phyloP scores from a whole-genome alignment of 2,797 vertebrate species.

The Ispidina picta region DNA sequence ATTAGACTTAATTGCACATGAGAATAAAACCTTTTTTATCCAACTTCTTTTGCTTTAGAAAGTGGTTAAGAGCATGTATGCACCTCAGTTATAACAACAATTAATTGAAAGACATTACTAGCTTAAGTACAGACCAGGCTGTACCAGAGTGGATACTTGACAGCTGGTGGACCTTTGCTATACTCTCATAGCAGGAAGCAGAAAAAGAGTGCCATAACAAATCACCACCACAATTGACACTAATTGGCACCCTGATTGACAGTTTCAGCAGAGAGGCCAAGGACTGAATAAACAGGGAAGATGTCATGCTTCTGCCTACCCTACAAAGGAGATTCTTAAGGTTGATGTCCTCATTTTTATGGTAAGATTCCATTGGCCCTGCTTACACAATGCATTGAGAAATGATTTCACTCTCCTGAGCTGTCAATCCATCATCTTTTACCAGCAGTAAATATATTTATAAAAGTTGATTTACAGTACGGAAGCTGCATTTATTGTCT shows the following conservation, averaged over 20 bases:
- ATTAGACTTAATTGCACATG: not conserved
- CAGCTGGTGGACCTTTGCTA: not conserved
- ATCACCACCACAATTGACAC: not conserved
- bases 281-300: constrained; percentile 1
- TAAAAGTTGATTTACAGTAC: constrained; percentile 5
- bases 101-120: not conserved
- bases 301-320: not conserved
- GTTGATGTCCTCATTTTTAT: not conserved
- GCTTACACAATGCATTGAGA: not conserved
- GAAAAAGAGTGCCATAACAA: not conserved
- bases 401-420: constrained; percentile 4
- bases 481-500: not conserved
- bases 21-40: not conserved
- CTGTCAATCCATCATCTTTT: constrained; percentile 24
- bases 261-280: not conserved
- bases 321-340: not conserved
- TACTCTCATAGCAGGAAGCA: not conserved
- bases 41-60: not conserved
- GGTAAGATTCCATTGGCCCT: not conserved
- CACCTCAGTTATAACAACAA: not conserved
- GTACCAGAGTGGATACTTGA: not conserved
- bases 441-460: constrained; percentile 47
- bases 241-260: constrained; percentile 36
- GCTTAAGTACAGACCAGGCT: not conserved
- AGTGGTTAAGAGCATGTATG: not conserved